Percentiles rank a stretch among this genome's conserved stretches.
Conservation (phyloP, 2,113 vertebrate genomes). For the Xyrauchen texanus region DNA sequence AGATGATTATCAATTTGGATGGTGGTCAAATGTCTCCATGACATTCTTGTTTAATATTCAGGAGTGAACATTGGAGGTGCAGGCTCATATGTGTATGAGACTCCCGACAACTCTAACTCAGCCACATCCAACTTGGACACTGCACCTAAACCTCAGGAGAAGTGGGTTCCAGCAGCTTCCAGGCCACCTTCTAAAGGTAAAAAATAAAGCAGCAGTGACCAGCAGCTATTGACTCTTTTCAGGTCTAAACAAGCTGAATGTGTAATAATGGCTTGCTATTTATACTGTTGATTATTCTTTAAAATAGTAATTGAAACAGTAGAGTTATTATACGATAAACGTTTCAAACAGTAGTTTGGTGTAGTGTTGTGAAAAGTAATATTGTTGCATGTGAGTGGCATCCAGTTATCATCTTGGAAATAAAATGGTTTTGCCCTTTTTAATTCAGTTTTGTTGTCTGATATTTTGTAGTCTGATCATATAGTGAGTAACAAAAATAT, state of each 20-base stretch:
- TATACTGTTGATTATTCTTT: too few relatives aligned
- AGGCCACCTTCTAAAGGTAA: conserved; percentile 88
- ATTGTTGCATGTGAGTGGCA: too few relatives aligned
- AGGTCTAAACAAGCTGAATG: not conserved
- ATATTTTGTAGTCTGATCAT: too few relatives aligned
- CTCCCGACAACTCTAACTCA: conserved; percentile 73
- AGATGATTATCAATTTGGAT: not conserved
- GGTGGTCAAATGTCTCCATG: not conserved
- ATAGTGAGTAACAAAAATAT: too few relatives aligned
- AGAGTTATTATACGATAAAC: too few relatives aligned
- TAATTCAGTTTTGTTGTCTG: too few relatives aligned
- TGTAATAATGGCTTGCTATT: not conserved
- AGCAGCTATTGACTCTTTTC: not conserved
- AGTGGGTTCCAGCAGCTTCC: conserved; percentile 69
- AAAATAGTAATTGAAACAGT: too few relatives aligned
- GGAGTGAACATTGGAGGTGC: conserved; percentile 95
- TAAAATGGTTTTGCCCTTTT: too few relatives aligned
- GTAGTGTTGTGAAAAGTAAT: too few relatives aligned
- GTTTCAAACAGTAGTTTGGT: too few relatives aligned
- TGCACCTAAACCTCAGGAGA: conserved; percentile 78
- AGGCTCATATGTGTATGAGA: conserved; percentile 93
- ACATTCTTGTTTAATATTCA: conserved; percentile 51
- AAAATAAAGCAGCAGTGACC: not conserved
- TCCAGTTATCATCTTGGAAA: too few relatives aligned
- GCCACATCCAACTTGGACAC: conserved; percentile 71